Base-by-base conservation (phyloP, 2,888 invertebrate species). In the Drosophila acutilabella region DNA sequence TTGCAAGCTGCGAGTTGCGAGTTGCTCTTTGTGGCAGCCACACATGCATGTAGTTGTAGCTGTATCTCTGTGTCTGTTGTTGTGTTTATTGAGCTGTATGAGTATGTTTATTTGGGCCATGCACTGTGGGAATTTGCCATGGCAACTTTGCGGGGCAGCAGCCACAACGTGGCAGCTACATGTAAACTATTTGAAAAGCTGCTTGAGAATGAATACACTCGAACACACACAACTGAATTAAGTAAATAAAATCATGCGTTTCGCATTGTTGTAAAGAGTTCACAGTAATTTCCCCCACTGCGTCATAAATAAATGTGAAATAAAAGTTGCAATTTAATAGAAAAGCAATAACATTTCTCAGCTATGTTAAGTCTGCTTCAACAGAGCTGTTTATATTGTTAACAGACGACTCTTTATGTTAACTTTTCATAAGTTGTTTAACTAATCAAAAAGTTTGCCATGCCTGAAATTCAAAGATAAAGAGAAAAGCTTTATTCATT, bases 1-100 rank as follows among this genome's bases (percentile, higher is more conserved):
- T 44, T 53, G 41, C 23, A 57, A 67, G 58, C 60, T 14, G 66
- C 57, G 40, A 71, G 59, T 41, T 65, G 54, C 45, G 10, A 44
- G 33, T 40, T 16, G 18, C 52, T 20, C 45, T 38, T 20, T 58
- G 70, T 40, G 73, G 70, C 70, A 59, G 38, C 57, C 58, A 50
- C 23, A 53, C 59, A 16, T 62, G 41, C 36, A 18, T 42, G 36
- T 7, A 16, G 14, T 14, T 47, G 30, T 16, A 30, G 4, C 16
- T 13, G 13, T 48, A 33, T 16, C 20, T 48, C 51, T 52, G 40
- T 53, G 26, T 30, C 45, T 45, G 61, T 67, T 75, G 75, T 73
- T 73, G 59, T 76, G 76, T 76, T 76, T 76, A 76, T 76, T 76
- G 76, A 76, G 76, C 64, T 75, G 56, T 61, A 30, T 67, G 75